phyloP scores from a whole-genome alignment of 2,888 invertebrate genomes.

The Rhabditophanes sp. region DNA sequence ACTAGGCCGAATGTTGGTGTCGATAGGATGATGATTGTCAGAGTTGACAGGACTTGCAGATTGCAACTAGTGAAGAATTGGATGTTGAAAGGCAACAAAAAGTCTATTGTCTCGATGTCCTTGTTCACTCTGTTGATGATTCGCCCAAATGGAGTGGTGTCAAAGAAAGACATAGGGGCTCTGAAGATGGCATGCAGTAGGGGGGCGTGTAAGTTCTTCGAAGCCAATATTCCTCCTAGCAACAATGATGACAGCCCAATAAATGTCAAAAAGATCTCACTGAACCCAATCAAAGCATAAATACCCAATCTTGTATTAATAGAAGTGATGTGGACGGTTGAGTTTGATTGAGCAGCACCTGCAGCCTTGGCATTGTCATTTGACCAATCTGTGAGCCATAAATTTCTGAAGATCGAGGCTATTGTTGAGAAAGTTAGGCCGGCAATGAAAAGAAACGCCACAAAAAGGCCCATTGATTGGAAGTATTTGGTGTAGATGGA shows the following conservation, averaged over 20 bases:
- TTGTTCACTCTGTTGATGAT: constrained; percentile 40
- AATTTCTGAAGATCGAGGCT: constrained; percentile 35
- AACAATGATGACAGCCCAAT: constrained; percentile 37
- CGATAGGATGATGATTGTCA: constrained; percentile 40
- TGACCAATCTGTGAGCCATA: constrained; percentile 43
- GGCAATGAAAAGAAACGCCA: constrained; percentile 23
- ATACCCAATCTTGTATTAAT: constrained; percentile 31
- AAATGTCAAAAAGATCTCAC: constrained; percentile 35
- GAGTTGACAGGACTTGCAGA: constrained; percentile 36
- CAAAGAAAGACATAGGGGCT: constrained; percentile 41
- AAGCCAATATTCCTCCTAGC: constrained; percentile 37
- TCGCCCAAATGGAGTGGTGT: constrained; percentile 41
- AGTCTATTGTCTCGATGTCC: constrained; percentile 42
- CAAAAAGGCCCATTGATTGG: constrained; percentile 29
- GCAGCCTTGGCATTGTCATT: constrained; percentile 28
- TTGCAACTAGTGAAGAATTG: constrained; percentile 40
- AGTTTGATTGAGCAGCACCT: constrained; percentile 5
- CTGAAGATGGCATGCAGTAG: constrained; percentile 36
- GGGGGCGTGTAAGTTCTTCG: constrained; percentile 36
- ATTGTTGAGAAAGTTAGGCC: constrained; percentile 32
- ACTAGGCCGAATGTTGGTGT: constrained; percentile 40
- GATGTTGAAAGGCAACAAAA: constrained; percentile 37
- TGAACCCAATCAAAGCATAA: constrained; percentile 37
- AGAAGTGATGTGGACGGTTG: constrained; percentile 9
- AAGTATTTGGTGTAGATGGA: constrained; percentile 35